A percentile compares a stretch with the other conserved stretches of the same genome.
Conservation (phyloP, 1,140 invertebrate genomes). For the Anastrepha ludens region DNA sequence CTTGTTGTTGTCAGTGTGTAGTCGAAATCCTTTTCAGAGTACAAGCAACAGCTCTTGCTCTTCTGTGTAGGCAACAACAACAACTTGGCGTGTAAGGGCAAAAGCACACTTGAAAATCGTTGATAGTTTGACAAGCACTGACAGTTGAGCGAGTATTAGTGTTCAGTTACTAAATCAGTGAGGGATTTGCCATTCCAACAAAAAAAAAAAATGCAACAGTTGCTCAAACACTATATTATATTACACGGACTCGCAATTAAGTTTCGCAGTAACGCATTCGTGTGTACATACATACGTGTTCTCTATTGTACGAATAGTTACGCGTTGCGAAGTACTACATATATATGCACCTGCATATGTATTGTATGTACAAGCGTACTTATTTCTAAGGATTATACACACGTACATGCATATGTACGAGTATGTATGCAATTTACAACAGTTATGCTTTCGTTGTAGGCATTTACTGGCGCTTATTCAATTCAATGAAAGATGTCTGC, state of each 20-base stretch:
- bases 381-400: neutral
- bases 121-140: conserved; percentile 49
- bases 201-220: conserved; percentile 20
- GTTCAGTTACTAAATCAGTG: conserved; percentile 1
- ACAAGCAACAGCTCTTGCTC: neutral
- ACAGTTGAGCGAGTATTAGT: neutral
- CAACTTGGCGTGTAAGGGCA: neutral
- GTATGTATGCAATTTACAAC: neutral
- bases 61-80: neutral
- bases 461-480: neutral
- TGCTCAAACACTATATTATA: conserved; percentile 27
- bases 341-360: too few species aligned
- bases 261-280: too few species aligned
- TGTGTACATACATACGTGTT: neutral
- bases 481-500: neutral
- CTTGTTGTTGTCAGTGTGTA: neutral
- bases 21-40: conserved; percentile 5
- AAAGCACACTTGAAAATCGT: conserved; percentile 19
- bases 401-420: neutral
- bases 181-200: neutral
- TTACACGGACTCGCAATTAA: neutral
- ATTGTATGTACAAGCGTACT: neutral
- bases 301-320: neutral
- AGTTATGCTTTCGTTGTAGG: neutral
- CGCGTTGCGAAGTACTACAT: too few species aligned